Base-by-base conservation (phyloP, 1,140 invertebrate genomes). In the Macrobrachium rosenbergii region DNA sequence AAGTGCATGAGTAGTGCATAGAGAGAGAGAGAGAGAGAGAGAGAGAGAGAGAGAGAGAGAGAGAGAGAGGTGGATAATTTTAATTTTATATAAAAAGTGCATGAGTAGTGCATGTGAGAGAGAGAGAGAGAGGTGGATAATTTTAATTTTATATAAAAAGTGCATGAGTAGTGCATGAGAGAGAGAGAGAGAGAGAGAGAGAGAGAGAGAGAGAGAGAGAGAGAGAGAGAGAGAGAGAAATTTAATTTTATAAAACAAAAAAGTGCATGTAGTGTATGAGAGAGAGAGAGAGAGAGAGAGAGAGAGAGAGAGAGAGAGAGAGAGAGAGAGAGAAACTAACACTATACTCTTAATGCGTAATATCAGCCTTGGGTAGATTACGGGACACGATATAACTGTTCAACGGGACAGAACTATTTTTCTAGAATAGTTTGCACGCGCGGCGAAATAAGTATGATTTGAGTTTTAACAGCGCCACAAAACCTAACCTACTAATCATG, bases 211-310 rank as follows among this genome's bases (percentile, higher is more conserved):
- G 58, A 59, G 6, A n/a, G 45, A 59, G 45, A 79, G 16, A 23
- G 21, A 60, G 52, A 23, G 23, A n/a, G 45, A 19, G 17, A 69
- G 37, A 16, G 17, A 19, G 45, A 60, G 10, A 23, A 58, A 59
- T 17, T 28, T 23, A 59, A 16, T n/a, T 17, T 10, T 17, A 60
- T 17, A 16, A 19, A 19, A 7, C 21, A n/a, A n/a, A n/a, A 72
- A n/a, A 6, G 67, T 23, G n/a, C 1, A 37, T 37, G 28, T 37
- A 37, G 3, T 37, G 28, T 37, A n/a, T n/a, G 67, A 72, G 12
- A 72, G 67, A 72, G 12, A 72, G 67, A 72, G 12, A 72, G 67
- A 72, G 12, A 72, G 67, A 72, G 67, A 69, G 7, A 69, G 67
- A 19, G 17, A 69, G 67, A 69, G 7, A 19, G 67, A 69, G 7